phyloP scores from a whole-genome alignment of 2,113 vertebrate species.

The mouse (Mus musculus) region GRCm39 chr9:63934501-63935000 shows the following conservation, averaged over 20 bases:
- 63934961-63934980: no score
- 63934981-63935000: no score
- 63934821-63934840: background rate
- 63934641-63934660: no score
- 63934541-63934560: background rate
- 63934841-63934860: background rate
- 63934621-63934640: background rate
- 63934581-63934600: background rate
- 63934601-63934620: background rate
- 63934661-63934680: background rate
- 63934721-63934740: background rate
- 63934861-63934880: background rate
- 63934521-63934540: background rate
- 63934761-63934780: background rate
- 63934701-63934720: background rate
- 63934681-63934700: background rate
- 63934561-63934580: background rate
- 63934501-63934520: background rate
- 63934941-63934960: no score
- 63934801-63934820: background rate
- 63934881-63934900: background rate
- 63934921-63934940: no score
- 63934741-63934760: background rate
- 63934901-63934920: background rate
- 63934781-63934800: background rate